A percentile compares a stretch with the other conserved stretches of the same genome.
phyloP scores from a whole-genome alignment of 2,797 vertebrate species.

The Spea hammondii region DNA sequence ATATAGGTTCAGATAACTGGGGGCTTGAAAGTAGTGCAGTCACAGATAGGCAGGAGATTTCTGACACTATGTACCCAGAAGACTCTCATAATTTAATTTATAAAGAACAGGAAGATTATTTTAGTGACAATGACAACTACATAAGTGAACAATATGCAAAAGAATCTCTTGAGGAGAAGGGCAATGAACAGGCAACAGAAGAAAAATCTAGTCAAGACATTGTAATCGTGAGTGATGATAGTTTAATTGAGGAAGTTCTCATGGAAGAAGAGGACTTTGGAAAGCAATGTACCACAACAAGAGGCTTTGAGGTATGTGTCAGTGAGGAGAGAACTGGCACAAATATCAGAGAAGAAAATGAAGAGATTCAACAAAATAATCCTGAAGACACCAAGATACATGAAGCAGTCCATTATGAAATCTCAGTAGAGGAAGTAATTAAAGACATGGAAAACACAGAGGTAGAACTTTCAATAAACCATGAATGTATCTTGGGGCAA shows the following conservation, averaged over 20 bases:
- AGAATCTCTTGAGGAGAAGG: constrained; percentile 68
- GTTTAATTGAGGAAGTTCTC: constrained; percentile 55
- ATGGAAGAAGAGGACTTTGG: constrained; percentile 56
- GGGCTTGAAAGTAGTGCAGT: constrained; percentile 76
- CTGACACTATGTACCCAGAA: constrained; percentile 60
- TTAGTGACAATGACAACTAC: constrained; percentile 57
- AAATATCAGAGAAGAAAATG: constrained; percentile 53
- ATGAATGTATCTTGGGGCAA: constrained; percentile 45
- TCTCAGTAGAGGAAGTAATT: constrained; percentile 49
- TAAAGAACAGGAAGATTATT: constrained; percentile 58
- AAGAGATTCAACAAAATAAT: constrained; percentile 59
- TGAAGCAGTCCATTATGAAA: constrained; percentile 50
- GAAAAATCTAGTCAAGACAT: constrained; percentile 61
- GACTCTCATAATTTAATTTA: constrained; percentile 54
- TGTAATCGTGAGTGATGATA: constrained; percentile 57
- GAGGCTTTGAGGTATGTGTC: constrained; percentile 64
- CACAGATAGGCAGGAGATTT: constrained; percentile 64
- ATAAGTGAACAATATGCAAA: constrained; percentile 52
- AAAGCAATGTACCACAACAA: constrained; percentile 55
- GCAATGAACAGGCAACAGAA: constrained; percentile 61
- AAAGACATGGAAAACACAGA: constrained; percentile 46
- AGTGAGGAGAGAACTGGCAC: constrained; percentile 61
- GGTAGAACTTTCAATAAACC: constrained; percentile 45
- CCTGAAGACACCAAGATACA: constrained; percentile 46
- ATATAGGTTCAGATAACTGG: constrained; percentile 78